Conservation (phyloP, 2,113 vertebrate species). For the Oncorhynchus mykiss region DNA sequence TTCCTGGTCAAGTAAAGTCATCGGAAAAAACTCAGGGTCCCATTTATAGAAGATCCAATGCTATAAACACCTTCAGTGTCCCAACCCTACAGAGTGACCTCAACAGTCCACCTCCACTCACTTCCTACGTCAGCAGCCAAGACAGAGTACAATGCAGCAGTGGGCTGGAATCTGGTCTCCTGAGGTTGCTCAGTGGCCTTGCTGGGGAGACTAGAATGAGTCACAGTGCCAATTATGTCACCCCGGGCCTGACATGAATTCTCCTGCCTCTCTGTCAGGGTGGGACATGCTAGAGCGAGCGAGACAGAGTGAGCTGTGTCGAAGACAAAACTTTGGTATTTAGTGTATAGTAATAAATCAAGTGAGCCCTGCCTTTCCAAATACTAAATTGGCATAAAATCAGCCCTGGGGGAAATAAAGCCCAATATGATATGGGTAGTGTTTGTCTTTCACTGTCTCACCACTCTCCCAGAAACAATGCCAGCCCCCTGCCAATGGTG, state of each 20-base stretch:
- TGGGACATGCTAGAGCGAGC: not conserved
- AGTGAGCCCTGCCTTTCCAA: too few relatives aligned
- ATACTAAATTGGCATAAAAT: too few relatives aligned
- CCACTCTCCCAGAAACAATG: not conserved
- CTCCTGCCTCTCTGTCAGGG: conserved; percentile 19
- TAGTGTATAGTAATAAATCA: not conserved
- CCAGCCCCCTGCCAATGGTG: not conserved
- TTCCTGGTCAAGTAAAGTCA: too few relatives aligned
- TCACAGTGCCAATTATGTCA: not conserved
- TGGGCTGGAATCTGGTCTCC: not conserved
- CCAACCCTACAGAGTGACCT: not conserved
- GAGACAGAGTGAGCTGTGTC: not conserved
- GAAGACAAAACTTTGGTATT: not conserved
- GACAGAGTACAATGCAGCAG: not conserved
- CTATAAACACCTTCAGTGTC: not conserved
- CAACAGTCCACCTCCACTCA: not conserved
- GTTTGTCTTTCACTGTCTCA: not conserved
- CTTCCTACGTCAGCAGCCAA: not conserved
- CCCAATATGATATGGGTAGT: not conserved
- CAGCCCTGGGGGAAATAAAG: not conserved
- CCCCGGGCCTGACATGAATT: conserved; percentile 38
- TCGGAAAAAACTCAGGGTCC: not conserved
- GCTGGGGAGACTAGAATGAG: not conserved
- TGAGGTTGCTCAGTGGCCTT: not conserved
- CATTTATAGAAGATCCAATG: too few relatives aligned